Evolutionary conservation across 1,140 invertebrate genomes (phyloP).

Genomic region (Drosophila nigromelanica): DNA sequence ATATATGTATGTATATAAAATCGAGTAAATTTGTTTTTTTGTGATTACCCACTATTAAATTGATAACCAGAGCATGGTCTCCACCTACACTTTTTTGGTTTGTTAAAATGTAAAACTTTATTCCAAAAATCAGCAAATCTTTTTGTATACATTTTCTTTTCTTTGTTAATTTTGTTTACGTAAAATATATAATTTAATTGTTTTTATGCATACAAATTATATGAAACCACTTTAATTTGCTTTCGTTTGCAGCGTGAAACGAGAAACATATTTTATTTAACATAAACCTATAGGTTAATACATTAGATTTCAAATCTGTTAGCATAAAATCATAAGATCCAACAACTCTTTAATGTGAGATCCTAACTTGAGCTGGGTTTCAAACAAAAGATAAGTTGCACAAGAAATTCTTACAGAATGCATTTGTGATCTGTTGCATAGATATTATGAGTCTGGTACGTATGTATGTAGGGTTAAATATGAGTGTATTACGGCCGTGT

Average conservation of each 20-base stretch:
- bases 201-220: conserved; percentile 42
- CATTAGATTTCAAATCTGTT: conserved; percentile 65
- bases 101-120: conserved; percentile 70
- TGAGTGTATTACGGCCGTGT: conserved; percentile 39
- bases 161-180: conserved; percentile 23
- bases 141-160: conserved; percentile 51
- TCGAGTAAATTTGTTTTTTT: no score
- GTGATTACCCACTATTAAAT: no score
- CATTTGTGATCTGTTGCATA: conserved; percentile 41
- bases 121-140: conserved; percentile 62
- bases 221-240: conserved; percentile 53
- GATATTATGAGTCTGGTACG: conserved; percentile 23
- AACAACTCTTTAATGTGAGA: conserved; percentile 25
- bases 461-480: conserved; percentile 30
- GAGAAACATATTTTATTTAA: conserved; percentile 11
- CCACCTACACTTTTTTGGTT: background rate
- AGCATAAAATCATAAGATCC: conserved; percentile 43
- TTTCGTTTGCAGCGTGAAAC: conserved; percentile 24
- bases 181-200: conserved; percentile 36
- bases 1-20: no score
- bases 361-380: conserved; percentile 24
- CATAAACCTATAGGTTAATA: conserved; percentile 6
- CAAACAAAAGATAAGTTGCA: conserved; percentile 57
- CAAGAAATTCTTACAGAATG: conserved; percentile 70
- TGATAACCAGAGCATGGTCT: no score